Percentiles rank a stretch among this genome's conserved stretches.
phyloP scores from a whole-genome alignment of 2,888 invertebrate genomes.

The Germaria angustata region DNA sequence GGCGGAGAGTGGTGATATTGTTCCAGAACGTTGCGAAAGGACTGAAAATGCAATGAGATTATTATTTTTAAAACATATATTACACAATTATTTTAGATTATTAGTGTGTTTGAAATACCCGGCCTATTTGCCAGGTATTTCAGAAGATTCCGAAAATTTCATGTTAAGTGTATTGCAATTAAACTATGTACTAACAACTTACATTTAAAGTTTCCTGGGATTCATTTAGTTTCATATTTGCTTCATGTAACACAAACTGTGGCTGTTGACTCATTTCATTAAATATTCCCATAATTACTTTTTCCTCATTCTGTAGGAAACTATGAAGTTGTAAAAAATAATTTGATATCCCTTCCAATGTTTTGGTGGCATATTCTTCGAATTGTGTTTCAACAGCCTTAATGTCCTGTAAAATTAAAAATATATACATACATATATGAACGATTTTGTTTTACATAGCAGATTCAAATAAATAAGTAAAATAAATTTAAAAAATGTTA shows the following conservation, averaged over 20 bases:
- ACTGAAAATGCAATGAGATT: slow-evolving; percentile 68
- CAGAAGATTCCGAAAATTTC: too few species aligned
- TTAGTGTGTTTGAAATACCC: too few species aligned
- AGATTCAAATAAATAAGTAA: too few species aligned
- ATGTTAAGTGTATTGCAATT: too few species aligned
- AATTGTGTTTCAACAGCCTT: slow-evolving; percentile 72
- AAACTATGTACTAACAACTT: too few species aligned
- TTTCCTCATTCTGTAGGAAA: slow-evolving; percentile 75
- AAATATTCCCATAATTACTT: slow-evolving; percentile 71
- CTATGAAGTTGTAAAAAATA: slow-evolving; percentile 75
- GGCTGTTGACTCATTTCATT: slow-evolving; percentile 70
- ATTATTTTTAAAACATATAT: too few species aligned
- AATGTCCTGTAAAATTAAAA: slow-evolving; percentile 73
- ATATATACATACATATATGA: too few species aligned
- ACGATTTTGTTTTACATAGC: too few species aligned
- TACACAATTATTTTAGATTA: too few species aligned
- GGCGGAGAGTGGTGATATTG: slow-evolving; percentile 65
- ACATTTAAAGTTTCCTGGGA: slow-evolving; percentile 73
- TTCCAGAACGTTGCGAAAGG: slow-evolving; percentile 69
- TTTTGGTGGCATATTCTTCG: slow-evolving; percentile 72
- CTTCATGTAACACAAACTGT: slow-evolving; percentile 72
- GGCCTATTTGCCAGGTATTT: too few species aligned
- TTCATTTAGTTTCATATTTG: slow-evolving; percentile 70
- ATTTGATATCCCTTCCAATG: slow-evolving; percentile 72
- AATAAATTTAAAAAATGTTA: too few species aligned